Evolutionary conservation across 2,113 vertebrate genomes (phyloP).

Genomic region (Tauraco erythrolophus): DNA sequence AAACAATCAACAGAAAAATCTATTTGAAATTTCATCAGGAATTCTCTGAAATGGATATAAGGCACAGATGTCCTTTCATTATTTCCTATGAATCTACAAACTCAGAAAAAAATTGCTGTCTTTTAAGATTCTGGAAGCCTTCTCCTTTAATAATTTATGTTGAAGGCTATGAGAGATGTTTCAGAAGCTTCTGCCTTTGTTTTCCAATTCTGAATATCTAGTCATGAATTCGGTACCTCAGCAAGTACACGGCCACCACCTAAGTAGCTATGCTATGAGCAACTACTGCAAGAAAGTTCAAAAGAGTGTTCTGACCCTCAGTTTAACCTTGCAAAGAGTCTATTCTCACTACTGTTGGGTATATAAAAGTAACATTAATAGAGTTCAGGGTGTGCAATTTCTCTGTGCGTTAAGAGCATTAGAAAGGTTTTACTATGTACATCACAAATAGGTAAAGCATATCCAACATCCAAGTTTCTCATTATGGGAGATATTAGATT

Average conservation of each 20-base stretch:
- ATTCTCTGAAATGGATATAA: background rate
- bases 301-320: conserved; percentile 6
- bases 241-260: background rate
- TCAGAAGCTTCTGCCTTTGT: conserved; percentile 42
- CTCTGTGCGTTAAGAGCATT: background rate
- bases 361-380: conserved; percentile 37
- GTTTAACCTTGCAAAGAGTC: conserved; percentile 45
- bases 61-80: conserved; percentile 7
- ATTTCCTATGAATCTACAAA: conserved; percentile 32
- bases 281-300: conserved; percentile 9
- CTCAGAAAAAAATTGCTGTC: conserved; percentile 4
- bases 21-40: background rate
- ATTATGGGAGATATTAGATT: background rate
- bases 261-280: conserved; percentile 2
- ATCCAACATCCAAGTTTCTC: conserved; percentile 9
- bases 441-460: conserved; percentile 37
- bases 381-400: background rate
- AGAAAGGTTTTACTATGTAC: conserved; percentile 9
- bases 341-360: background rate
- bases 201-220: conserved; percentile 27
- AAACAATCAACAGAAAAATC: background rate
- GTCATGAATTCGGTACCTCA: background rate
- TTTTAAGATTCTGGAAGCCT: conserved; percentile 26
- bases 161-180: conserved; percentile 44
- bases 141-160: conserved; percentile 54